Percentiles rank a stretch among this genome's conserved stretches.
Evolutionary conservation across 2,113 vertebrate genomes (phyloP).

Genomic region (Callospermophilus lateralis): DNA sequence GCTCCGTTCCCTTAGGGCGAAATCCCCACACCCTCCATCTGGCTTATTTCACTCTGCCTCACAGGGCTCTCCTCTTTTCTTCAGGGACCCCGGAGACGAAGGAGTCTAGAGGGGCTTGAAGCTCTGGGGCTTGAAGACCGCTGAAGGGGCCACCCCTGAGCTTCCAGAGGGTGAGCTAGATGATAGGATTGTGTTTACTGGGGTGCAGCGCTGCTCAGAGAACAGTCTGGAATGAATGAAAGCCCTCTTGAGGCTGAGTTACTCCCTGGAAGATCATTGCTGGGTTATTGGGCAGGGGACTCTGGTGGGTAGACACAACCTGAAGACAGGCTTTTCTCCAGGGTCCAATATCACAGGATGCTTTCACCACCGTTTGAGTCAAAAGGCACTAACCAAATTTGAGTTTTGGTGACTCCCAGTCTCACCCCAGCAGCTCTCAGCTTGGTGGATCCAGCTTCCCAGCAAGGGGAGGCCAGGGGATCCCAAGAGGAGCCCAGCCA

Average conservation of each 20-base stretch:
- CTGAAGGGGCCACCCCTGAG: not conserved
- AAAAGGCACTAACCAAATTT: not conserved
- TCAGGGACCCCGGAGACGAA: not conserved
- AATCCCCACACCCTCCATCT: not conserved
- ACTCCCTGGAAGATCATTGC: not conserved
- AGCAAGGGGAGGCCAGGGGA: no score
- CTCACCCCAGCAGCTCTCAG: not conserved
- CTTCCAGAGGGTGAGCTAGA: not conserved
- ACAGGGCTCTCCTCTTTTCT: not conserved
- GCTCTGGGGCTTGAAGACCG: not conserved
- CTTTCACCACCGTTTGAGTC: not conserved
- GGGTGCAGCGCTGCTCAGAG: no score
- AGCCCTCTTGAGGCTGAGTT: no score
- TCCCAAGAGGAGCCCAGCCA: no score
- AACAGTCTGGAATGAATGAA: no score
- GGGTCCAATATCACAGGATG: not conserved
- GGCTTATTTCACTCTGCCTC: not conserved
- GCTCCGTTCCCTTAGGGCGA: not conserved
- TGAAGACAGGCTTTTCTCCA: not conserved
- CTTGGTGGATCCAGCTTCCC: accelerated
- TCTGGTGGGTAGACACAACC: not conserved
- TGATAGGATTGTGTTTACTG: not conserved
- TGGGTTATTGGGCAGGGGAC: not conserved
- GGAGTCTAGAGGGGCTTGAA: not conserved
- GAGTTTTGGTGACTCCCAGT: not conserved